Evolutionary conservation across 2,888 invertebrate genomes (phyloP), one percentile per base, ranked within the genome.

Genomic region (Rhamphomyia laevipes): DNA sequence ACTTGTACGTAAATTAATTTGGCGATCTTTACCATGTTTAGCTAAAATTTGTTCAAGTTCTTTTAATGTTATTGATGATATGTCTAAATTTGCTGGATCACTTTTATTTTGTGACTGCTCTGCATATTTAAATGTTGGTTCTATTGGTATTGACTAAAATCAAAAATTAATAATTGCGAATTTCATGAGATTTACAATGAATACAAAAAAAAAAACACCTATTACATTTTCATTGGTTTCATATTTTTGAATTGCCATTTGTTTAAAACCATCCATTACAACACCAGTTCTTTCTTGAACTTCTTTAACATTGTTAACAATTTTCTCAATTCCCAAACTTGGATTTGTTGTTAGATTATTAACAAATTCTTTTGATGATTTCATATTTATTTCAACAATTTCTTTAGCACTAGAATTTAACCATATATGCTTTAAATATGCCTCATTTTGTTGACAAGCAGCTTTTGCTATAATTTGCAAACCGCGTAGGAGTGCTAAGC

Each of bases 361-460:
- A 3, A 62, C 30, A 45, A 57, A 60, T 15, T 63, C 55, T 27
- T 55, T 46, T 30, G 61, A 56, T 41, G 60, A 54, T 45, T 57
- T 58, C 13, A 63, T 47, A 59, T 62, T 63, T 16, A 56, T 53
- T 2, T 59, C 57, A 27, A 69, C 41, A n/a, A 73, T 57, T 43
- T 74, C 72, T 61, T 75, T 80, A 40, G 86, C 59, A 64, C 80
- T 84, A 16, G 86, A 86, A 66, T 84, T 84, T 65, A 75, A 73
- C 78, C 85, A 81, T 57, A 81, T 65, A 55, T 74, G 68, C 63
- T 73, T 78, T 49, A 78, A 63, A 53, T 74, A 70, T 55, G 77
- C 74, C 61, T 80, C 76, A 63, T 87, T 84, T 51, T 82, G 67
- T 63, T 78, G 81, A 18, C 77, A 61, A 45, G 81, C 74, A 41